phyloP scores from a whole-genome alignment of 2,888 invertebrate genomes.

The Apamea anceps region DNA sequence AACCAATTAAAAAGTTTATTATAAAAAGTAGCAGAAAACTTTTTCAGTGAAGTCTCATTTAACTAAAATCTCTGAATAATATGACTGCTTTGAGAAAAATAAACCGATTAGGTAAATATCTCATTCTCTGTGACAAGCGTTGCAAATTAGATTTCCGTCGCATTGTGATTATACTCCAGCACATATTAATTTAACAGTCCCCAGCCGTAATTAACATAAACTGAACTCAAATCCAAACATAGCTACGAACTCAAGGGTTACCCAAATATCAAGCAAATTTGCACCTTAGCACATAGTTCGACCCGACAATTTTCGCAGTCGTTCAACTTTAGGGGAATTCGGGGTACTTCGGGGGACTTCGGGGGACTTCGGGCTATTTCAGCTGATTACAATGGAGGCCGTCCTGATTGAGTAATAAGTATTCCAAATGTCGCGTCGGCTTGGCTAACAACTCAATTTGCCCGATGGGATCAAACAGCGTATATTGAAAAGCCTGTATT shows the following conservation, averaged over 20 bases:
- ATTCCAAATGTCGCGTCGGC: slow-evolving; percentile 65
- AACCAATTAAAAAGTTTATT: not conserved
- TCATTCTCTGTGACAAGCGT: not conserved
- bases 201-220: slow-evolving; percentile 14
- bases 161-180: not conserved
- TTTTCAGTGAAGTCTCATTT: not conserved
- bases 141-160: slow-evolving; percentile 20
- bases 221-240: slow-evolving; percentile 3
- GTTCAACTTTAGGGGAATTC: slow-evolving; percentile 27
- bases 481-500: slow-evolving; percentile 69
- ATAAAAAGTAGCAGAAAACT: too few relatives aligned
- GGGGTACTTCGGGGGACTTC: slow-evolving; percentile 10
- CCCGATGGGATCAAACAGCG: slow-evolving; percentile 60
- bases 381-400: slow-evolving; percentile 56
- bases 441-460: slow-evolving; percentile 70
- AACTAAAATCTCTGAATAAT: not conserved
- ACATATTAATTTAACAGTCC: slow-evolving; percentile 25
- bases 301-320: slow-evolving; percentile 25
- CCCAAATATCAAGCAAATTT: slow-evolving; percentile 19
- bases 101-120: not conserved
- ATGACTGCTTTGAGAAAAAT: not conserved
- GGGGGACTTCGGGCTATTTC: slow-evolving; percentile 34
- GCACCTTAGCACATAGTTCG: slow-evolving; percentile 1
- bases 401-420: slow-evolving; percentile 67
- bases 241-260: not conserved